Evolutionary conservation across 2,113 vertebrate species (phyloP), one percentile per base, ranked within the genome.

Genomic region (Python bivittatus): DNA sequence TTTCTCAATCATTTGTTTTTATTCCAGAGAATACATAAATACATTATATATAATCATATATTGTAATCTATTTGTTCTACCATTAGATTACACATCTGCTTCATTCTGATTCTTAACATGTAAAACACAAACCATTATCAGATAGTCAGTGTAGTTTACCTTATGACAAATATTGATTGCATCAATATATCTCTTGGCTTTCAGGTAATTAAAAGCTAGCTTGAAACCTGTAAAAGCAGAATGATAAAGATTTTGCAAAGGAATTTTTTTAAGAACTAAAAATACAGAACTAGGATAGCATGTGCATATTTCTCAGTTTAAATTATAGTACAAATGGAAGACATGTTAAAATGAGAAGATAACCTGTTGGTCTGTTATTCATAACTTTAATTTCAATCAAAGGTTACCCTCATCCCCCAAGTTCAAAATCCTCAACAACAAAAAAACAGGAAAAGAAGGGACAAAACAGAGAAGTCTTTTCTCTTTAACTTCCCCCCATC

Each of bases 201-300:
- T 99, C 96, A 99, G 97, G 96, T 99, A 99, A 97, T 99, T 99
- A 97, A 99, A 99, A 86, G 99, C 99, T 94, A 99, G 97, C 95
- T 98, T 99, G 97, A 99, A 99, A 23, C 99, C 99, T 99, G 95
- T 95, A 97, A 97, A 64, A 92, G 89, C 48, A 89, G 22, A 2
- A 85, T 11, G 15, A 42, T 25, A 89, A 27, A 52, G 29, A 6
- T 60, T 91, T 91, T 86, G 42, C 44, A 88, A 52, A 5, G 0
- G 5, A 1, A 10, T 93, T 7, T 61, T 91, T 84, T 22, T 27
- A 22, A 11, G 10, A 20, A 58, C 22, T 33, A 42, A 79, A 79
- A 25, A n/a, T n/a, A 17, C 20, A 58, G 3, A 56, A 48, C 4
- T 4, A 88, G 53, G 33, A 44, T 56, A 38, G 38, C 44, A 52